Conservation (phyloP, 2,888 invertebrate species). For the Pherbina coryleti region DNA sequence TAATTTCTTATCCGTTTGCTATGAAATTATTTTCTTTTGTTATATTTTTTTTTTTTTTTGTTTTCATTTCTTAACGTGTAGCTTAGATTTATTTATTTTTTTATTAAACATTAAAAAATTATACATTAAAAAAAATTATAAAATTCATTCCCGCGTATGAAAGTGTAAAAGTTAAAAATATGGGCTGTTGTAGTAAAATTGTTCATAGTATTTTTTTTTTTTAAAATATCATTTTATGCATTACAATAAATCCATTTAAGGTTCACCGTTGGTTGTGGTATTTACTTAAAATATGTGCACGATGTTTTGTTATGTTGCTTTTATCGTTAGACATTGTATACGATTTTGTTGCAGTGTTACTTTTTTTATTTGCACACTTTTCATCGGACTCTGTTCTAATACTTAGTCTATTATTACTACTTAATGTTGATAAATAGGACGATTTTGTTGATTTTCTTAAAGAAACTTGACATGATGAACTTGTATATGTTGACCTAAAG, state of each 20-base stretch:
- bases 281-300: constrained; percentile 7
- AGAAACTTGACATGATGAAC: constrained; percentile 12
- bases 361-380: constrained; percentile 13
- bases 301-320: background rate
- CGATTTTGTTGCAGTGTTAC: background rate
- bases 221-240: constrained; percentile 8
- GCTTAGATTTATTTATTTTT: constrained; percentile 4
- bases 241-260: constrained; percentile 3
- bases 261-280: constrained; percentile 32
- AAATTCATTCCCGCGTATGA: constrained; percentile 1
- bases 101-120: constrained; percentile 1
- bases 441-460: constrained; percentile 24
- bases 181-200: constrained; percentile 9
- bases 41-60: background rate
- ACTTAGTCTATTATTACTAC: constrained; percentile 25
- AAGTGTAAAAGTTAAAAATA: constrained; percentile 28
- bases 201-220: background rate
- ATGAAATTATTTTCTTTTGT: background rate
- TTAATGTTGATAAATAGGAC: constrained; percentile 33
- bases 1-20: background rate
- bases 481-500: constrained; percentile 1
- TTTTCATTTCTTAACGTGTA: constrained; percentile 14
- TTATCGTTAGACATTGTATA: constrained; percentile 3
- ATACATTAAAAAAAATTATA: constrained; percentile 4
- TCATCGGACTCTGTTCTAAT: background rate